A percentile compares a stretch with the other conserved stretches of the same genome.
Conservation (phyloP, 2,113 vertebrate genomes). For the Addax nasomaculatus region DNA sequence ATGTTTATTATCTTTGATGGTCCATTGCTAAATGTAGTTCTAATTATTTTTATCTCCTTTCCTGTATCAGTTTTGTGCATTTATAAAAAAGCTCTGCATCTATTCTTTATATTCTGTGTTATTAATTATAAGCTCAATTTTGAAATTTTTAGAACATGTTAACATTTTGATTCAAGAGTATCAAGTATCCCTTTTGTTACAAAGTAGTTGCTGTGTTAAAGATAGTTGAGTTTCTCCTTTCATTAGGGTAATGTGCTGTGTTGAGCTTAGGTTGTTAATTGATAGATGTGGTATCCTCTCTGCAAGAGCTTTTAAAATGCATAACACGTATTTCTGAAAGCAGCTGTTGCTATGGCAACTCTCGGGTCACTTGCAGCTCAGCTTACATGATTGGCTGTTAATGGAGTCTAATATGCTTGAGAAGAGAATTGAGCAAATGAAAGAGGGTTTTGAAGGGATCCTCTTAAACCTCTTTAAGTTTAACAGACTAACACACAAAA, state of each 20-base stretch:
- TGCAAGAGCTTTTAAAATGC: conserved; percentile 92
- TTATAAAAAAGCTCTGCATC: conserved; percentile 28
- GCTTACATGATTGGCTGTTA: conserved; percentile 90
- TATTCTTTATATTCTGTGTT: background rate
- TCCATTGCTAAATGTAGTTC: conserved; percentile 31
- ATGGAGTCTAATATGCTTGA: conserved; percentile 85
- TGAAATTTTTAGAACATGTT: background rate
- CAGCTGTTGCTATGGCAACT: conserved; percentile 92
- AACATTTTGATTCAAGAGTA: conserved; percentile 38
- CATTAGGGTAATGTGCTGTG: conserved; percentile 66
- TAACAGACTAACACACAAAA: conserved; percentile 45
- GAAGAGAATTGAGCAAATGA: conserved; percentile 82
- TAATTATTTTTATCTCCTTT: conserved; percentile 33
- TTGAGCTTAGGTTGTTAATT: conserved; percentile 82
- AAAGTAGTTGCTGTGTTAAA: conserved; percentile 7
- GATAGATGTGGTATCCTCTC: conserved; percentile 83
- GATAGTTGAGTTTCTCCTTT: background rate
- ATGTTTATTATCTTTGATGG: conserved; percentile 13
- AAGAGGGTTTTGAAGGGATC: conserved; percentile 69
- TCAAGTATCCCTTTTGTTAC: conserved; percentile 27
- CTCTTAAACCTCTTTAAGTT: conserved; percentile 64
- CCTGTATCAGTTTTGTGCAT: background rate
- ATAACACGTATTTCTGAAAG: conserved; percentile 91
- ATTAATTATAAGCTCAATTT: conserved; percentile 17
- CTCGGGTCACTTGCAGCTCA: conserved; percentile 89